Conservation (phyloP, 2,797 vertebrate genomes). For the Eurystomus glaucurus region DNA sequence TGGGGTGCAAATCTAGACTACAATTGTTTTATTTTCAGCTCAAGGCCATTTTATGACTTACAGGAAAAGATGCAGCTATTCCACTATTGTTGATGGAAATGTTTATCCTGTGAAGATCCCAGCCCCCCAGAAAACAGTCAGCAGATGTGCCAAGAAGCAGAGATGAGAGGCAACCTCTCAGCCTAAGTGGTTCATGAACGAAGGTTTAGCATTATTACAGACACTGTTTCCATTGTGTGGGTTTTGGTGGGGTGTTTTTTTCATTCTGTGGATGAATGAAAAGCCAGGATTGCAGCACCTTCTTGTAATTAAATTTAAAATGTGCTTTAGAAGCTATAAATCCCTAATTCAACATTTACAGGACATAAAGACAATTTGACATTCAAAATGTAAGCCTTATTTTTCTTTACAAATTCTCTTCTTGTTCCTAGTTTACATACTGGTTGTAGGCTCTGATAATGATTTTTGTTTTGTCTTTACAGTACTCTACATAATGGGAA, state of each 20-base stretch:
- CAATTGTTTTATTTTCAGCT: not conserved
- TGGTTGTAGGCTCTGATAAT: not conserved
- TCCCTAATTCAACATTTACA: not conserved
- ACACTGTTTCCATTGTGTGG: not conserved
- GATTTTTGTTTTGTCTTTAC: not conserved
- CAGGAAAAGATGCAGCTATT: not conserved
- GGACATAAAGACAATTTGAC: not conserved
- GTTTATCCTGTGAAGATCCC: not conserved
- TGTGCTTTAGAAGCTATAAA: not conserved
- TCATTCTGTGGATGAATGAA: not conserved
- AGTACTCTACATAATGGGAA: not conserved
- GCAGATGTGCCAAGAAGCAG: not conserved
- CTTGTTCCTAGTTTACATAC: not conserved
- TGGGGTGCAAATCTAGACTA: not conserved
- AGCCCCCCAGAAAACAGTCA: not conserved
- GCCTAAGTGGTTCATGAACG: not conserved
- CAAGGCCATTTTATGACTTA: not conserved
- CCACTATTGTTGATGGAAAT: not conserved
- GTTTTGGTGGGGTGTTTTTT: fast-evolving
- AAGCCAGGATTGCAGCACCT: not conserved
- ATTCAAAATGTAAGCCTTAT: not conserved
- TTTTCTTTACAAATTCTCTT: not conserved
- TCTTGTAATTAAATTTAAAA: not conserved
- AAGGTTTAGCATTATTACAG: not conserved
- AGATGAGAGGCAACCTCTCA: not conserved